phyloP scores from a whole-genome alignment of 1,140 invertebrate genomes.

The Temnothorax nylanderi region DNA sequence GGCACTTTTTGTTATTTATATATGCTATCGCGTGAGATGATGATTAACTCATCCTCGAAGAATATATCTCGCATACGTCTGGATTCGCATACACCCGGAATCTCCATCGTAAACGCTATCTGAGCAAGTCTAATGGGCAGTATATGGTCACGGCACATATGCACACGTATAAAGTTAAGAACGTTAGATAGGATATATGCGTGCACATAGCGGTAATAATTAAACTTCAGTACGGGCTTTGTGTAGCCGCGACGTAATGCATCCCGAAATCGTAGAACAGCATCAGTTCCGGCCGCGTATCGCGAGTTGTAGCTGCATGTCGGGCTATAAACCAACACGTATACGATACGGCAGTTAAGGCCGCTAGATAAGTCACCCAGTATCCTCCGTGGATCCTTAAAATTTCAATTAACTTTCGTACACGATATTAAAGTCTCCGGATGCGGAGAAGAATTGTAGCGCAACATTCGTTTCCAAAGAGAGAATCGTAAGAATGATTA shows the following conservation, averaged over 20 bases:
- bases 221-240: constrained; percentile 45
- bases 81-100: neutral
- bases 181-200: constrained; percentile 7
- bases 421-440: neutral
- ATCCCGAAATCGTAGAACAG: constrained; percentile 51
- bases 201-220: constrained; percentile 37
- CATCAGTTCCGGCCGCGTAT: constrained; percentile 27
- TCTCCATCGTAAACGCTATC: constrained; percentile 56
- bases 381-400: constrained; percentile 41
- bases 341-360: constrained; percentile 58
- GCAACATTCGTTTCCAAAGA: neutral
- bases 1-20: neutral
- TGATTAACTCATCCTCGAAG: constrained; percentile 18
- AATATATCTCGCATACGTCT: neutral
- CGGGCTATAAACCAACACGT: constrained; percentile 58
- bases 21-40: neutral
- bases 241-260: constrained; percentile 35
- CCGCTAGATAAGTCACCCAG: constrained; percentile 47
- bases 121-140: constrained; percentile 38
- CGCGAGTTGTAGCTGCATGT: neutral
- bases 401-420: constrained; percentile 66
- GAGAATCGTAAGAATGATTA: neutral
- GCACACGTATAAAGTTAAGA: constrained; percentile 46
- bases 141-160: constrained; percentile 32
- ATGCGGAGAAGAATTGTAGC: neutral